phyloP scores from a whole-genome alignment of 2,797 vertebrate genomes.

The Melanotaenia maccullochi region DNA sequence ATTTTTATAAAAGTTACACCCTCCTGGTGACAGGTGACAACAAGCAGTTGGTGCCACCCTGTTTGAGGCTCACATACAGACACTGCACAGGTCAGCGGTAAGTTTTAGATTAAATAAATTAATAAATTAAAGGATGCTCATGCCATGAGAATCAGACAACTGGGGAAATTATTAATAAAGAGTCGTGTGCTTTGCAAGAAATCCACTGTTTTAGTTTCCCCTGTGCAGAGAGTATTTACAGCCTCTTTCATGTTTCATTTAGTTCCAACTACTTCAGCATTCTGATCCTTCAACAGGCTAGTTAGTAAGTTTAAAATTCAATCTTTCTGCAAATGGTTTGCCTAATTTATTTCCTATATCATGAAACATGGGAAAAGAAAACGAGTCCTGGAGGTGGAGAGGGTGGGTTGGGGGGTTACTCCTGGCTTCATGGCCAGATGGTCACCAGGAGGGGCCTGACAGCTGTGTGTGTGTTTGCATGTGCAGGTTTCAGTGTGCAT shows the following conservation, averaged over 20 bases:
- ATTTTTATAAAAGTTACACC: background rate
- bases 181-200: background rate
- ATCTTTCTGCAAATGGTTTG: too few species aligned
- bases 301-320: too few species aligned
- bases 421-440: constrained; percentile 76
- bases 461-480: constrained; percentile 56
- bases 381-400: background rate
- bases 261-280: too few species aligned
- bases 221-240: too few species aligned
- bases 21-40: background rate
- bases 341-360: too few species aligned
- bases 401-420: constrained; percentile 4
- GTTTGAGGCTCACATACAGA: too few species aligned
- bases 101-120: too few species aligned
- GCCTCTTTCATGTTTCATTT: too few species aligned
- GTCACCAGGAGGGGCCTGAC: constrained; percentile 80
- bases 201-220: too few species aligned
- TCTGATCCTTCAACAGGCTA: too few species aligned
- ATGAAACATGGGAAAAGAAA: background rate
- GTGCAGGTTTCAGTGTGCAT: constrained; percentile 20
- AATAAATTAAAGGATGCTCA: background rate
- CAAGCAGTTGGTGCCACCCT: too few species aligned
- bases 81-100: too few species aligned
- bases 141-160: background rate
- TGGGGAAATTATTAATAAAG: background rate